Conservation (phyloP, 2,888 invertebrate genomes). For the Lysandra bellargus region DNA sequence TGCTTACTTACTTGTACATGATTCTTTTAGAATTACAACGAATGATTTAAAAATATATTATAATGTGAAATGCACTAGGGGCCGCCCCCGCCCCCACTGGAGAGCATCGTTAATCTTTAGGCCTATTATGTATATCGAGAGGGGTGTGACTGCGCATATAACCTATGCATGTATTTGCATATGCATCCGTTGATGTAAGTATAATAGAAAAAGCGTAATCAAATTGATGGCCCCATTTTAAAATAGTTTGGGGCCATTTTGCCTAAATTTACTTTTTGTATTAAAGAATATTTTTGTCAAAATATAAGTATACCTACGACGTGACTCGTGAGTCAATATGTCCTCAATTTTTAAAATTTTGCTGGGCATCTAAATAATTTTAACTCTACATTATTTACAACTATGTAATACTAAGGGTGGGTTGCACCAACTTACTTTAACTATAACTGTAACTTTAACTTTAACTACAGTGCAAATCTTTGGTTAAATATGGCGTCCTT, state of each 20-base stretch:
- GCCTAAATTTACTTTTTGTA: neutral
- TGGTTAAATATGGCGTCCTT: too few relatives aligned
- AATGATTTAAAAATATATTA: neutral
- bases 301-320: neutral
- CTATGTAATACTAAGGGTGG: too few relatives aligned
- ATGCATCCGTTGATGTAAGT: neutral
- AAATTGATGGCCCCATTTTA: too few relatives aligned
- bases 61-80: neutral
- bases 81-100: neutral
- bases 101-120: conserved; percentile 12
- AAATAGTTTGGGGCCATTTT: too few relatives aligned
- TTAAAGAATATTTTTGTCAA: neutral
- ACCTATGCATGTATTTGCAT: neutral
- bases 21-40: neutral
- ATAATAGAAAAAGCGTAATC: neutral
- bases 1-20: neutral
- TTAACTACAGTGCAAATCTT: too few relatives aligned
- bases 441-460: too few relatives aligned
- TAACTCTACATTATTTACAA: too few relatives aligned
- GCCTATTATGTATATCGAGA: neutral
- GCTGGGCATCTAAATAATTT: too few relatives aligned
- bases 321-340: too few relatives aligned
- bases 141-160: neutral
- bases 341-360: too few relatives aligned
- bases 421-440: too few relatives aligned